phyloP scores from a whole-genome alignment of 2,888 invertebrate genomes.

The Podabrus alpinus region DNA sequence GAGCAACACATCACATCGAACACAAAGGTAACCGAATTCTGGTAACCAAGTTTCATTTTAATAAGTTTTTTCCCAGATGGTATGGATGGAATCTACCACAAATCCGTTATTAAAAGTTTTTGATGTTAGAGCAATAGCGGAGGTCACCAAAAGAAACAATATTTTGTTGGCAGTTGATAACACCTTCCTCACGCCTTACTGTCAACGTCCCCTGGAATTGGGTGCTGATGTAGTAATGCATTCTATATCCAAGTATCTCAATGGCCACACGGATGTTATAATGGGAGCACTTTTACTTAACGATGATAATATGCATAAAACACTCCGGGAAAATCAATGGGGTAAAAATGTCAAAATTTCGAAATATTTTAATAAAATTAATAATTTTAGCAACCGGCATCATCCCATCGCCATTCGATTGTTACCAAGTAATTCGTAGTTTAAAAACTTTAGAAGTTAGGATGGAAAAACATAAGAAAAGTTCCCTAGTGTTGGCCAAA shows the following conservation, averaged over 20 bases:
- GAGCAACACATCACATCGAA: constrained; percentile 71
- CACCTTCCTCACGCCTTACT: constrained; percentile 89
- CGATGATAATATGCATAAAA: constrained; percentile 69
- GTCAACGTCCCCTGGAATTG: constrained; percentile 86
- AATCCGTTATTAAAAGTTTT: constrained; percentile 89
- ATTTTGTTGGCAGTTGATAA: constrained; percentile 87
- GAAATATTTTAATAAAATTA: constrained; percentile 32
- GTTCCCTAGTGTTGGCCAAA: constrained; percentile 75
- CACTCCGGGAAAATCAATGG: constrained; percentile 65
- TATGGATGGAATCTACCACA: constrained; percentile 97
- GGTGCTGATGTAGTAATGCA: constrained; percentile 92
- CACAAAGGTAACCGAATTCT: constrained; percentile 68
- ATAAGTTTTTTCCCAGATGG: constrained; percentile 58
- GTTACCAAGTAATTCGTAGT: constrained; percentile 89
- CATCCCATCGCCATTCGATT: constrained; percentile 96
- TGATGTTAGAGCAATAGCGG: constrained; percentile 76
- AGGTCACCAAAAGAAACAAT: constrained; percentile 63
- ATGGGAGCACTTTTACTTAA: constrained; percentile 91
- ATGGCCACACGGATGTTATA: constrained; percentile 95
- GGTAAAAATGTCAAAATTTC: constrained; percentile 33
- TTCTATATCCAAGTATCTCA: constrained; percentile 97
- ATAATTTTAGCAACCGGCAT: constrained; percentile 76
- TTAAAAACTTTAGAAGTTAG: constrained; percentile 90
- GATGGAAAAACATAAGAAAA: constrained; percentile 87
- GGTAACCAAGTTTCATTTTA: background rate